Percentiles rank a stretch among this genome's conserved stretches.
phyloP scores from a whole-genome alignment of 2,797 vertebrate species.

The Sarcophilus harrisii region DNA sequence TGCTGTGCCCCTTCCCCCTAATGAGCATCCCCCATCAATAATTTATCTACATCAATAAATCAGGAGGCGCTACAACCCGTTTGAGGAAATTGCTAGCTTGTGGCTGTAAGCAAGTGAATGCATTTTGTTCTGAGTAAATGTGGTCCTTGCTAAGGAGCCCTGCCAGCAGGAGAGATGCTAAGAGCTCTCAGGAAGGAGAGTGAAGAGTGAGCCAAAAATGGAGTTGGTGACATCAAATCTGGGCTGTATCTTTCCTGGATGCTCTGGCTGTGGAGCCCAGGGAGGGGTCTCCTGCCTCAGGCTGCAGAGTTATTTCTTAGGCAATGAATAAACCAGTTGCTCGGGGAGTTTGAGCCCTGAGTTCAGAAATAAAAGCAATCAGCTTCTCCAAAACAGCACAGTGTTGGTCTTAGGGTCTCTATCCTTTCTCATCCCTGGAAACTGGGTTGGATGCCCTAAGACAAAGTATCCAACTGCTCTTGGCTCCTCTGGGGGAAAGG shows the following conservation, averaged over 20 bases:
- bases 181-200: neutral
- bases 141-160: conserved; percentile 2
- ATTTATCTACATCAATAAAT: conserved; percentile 22
- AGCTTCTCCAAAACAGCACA: neutral
- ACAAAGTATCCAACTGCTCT: neutral
- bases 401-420: neutral
- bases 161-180: neutral
- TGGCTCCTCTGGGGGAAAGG: neutral
- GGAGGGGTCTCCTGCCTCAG: neutral
- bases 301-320: neutral
- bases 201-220: neutral
- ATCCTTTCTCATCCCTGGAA: neutral
- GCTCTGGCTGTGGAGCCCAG: neutral
- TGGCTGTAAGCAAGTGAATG: conserved; percentile 10
- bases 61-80: conserved; percentile 2
- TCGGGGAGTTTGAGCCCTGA: neutral
- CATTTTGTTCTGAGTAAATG: conserved; percentile 21
- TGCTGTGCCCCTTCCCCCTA: neutral
- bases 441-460: neutral
- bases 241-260: neutral
- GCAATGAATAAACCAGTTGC: neutral
- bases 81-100: conserved; percentile 6
- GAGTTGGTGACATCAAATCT: neutral
- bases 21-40: neutral
- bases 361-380: neutral